Percentiles rank a stretch among this genome's conserved stretches.
These are phyloP conservation scores for Heteractis magnifica DNA, from an alignment of 92 coral and sea anemone genomes.

Conservation along the genomic window DNA sequence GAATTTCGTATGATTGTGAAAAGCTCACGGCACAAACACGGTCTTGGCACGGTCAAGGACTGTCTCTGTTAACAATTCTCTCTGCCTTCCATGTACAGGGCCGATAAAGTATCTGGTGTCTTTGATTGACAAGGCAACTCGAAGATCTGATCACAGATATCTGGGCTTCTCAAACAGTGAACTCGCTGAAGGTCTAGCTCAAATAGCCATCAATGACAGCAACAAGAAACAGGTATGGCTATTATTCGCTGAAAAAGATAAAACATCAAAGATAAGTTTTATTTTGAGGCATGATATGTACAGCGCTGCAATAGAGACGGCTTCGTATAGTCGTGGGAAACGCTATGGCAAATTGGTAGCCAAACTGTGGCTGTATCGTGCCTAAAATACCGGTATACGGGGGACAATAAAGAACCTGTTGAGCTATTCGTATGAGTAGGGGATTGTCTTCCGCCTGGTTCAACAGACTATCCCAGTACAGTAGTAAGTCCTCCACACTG, in stretches of 20 bases:
- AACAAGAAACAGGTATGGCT: conserved; percentile 60
- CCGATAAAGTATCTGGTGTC: conserved; percentile 63
- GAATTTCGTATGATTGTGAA: too few species aligned
- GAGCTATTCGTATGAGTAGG: too few species aligned
- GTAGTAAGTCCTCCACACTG: neutral
- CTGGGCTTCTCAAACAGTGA: conserved; percentile 58
- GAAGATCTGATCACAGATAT: conserved; percentile 18
- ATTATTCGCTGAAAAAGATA: neutral
- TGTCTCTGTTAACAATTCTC: neutral
- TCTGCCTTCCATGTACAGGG: conserved; percentile 22
- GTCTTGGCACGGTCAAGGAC: conserved; percentile 33
- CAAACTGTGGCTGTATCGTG: neutral
- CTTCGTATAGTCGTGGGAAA: too few species aligned
- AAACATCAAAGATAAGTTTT: too few species aligned
- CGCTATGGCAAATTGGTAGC: too few species aligned
- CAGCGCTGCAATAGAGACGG: too few species aligned
- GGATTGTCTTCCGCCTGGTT: too few species aligned
- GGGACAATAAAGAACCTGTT: too few species aligned
- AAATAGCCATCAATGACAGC: conserved; percentile 69
- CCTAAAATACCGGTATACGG: too few species aligned
- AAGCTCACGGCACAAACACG: conserved; percentile 57
- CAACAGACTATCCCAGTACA: too few species aligned
- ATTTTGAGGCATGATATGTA: too few species aligned
- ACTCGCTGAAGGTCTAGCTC: conserved; percentile 73
- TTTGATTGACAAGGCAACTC: conserved; percentile 35